Evolutionary conservation across 2,888 invertebrate genomes (phyloP).

Genomic region (Listrodromus nycthemerus): DNA sequence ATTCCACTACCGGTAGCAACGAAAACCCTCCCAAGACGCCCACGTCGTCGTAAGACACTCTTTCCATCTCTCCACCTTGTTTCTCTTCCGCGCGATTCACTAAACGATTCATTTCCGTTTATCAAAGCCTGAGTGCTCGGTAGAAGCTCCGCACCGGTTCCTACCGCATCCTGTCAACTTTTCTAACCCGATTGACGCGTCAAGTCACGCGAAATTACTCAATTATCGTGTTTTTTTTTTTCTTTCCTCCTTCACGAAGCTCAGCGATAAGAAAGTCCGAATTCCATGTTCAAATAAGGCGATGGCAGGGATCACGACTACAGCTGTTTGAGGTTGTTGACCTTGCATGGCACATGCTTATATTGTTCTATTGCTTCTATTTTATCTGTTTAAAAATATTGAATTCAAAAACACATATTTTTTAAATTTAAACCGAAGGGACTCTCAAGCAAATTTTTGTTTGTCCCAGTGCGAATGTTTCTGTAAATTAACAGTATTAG

Average conservation of each 20-base stretch:
- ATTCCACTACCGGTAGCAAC: slow-evolving; percentile 31
- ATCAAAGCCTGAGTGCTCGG: slow-evolving; percentile 46
- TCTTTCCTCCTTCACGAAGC: not conserved
- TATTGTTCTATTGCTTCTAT: too few species aligned
- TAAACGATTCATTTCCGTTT: slow-evolving; percentile 65
- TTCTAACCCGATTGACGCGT: slow-evolving; percentile 20
- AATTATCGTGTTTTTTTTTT: slow-evolving; percentile 22
- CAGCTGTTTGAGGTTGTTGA: not conserved
- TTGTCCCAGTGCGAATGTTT: too few species aligned
- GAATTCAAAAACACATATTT: too few species aligned
- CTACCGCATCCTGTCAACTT: slow-evolving; percentile 28
- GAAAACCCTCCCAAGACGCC: slow-evolving; percentile 57
- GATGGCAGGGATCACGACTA: not conserved
- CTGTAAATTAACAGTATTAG: too few species aligned
- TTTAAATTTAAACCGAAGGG: too few species aligned
- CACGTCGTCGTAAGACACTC: slow-evolving; percentile 37
- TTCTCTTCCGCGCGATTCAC: slow-evolving; percentile 36
- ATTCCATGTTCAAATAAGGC: not conserved
- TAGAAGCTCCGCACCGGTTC: slow-evolving; percentile 17
- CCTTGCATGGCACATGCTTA: not conserved
- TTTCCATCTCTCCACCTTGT: not conserved
- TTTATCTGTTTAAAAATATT: too few species aligned
- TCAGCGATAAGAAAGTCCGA: slow-evolving; percentile 12
- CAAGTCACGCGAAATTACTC: slow-evolving; percentile 21
- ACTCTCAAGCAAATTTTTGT: too few species aligned